Base-by-base conservation (phyloP, 2,797 vertebrate species). In the Aotus griseimembra region DNA sequence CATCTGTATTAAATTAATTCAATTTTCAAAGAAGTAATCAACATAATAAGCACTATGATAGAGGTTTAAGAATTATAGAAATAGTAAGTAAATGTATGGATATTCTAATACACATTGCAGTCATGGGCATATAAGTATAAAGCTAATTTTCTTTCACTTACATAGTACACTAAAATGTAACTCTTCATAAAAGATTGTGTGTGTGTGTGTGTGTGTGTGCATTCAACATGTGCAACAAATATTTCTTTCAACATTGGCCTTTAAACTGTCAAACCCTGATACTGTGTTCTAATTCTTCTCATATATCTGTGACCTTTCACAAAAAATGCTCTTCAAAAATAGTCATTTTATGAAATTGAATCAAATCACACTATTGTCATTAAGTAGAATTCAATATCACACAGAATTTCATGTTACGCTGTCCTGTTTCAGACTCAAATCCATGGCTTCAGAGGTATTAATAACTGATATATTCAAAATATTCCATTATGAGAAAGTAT, bases 351-450 rank as follows among this genome's bases (percentile, higher is more conserved):
- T 30, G 44, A 3, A 77, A 44, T 11, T 70, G 20, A 70, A 75
- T 39, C 81, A 70, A 93, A 77, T 91, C n/a, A 96, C 3, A 86
- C 22, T 93, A 52, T 64, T 90, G 30, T 58, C 28, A 55, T 81
- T 33, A 93, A 96, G 52, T 22, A 81, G 10, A 96, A 93, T 91
- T 96, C 33, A 92, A 0, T 57, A 79, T 57, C 22, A 30, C 33
- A 57, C 20, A 90, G 46, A 91, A 87, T 79, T 64, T 94, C 72
- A 55, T 33, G 3, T 44, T 82, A 90, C 39, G 22, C 6, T 95
- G 7, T 81, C 36, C 79, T 94, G 30, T 55, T 96, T 92, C 33
- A 96, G 55, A 96, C 15, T 52, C 58, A 96, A 97, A 93, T 77
- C 4, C 17, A 28, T 80, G 10, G n/a, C 17, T 93, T 90, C 39